Evolutionary conservation across 2,113 vertebrate species (phyloP).

Genomic region (Megaleporinus macrocephalus): DNA sequence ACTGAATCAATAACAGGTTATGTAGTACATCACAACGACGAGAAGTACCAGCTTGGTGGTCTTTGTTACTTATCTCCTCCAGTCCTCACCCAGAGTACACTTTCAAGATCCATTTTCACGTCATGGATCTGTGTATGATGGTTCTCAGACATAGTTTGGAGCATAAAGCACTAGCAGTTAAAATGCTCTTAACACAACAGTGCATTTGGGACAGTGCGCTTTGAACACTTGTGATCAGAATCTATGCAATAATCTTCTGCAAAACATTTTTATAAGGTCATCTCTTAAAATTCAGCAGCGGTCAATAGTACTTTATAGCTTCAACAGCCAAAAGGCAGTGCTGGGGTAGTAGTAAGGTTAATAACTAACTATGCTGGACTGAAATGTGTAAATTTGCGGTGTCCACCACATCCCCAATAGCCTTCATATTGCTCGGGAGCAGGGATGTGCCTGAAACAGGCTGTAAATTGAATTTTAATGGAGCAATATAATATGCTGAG

Average conservation of each 20-base stretch:
- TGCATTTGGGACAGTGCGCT: neutral
- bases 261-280: constrained; percentile 32
- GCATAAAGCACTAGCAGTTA: neutral
- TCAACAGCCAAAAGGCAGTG: constrained; percentile 54
- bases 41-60: too few species aligned
- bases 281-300: constrained; percentile 40
- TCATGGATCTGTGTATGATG: neutral
- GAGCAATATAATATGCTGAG: constrained; percentile 75
- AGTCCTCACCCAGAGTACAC: neutral
- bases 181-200: neutral
- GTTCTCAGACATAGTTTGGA: neutral
- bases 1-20: too few species aligned
- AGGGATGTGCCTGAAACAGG: constrained; percentile 71
- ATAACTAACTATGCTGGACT: constrained; percentile 73
- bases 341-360: constrained; percentile 71
- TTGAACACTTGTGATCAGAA: neutral
- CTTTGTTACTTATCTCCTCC: too few species aligned
- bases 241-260: constrained; percentile 14
- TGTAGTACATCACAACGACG: too few species aligned
- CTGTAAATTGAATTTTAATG: constrained; percentile 81
- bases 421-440: constrained; percentile 59
- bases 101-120: neutral
- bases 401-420: constrained; percentile 62
- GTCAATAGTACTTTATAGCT: constrained; percentile 28
- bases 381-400: constrained; percentile 76